phyloP scores from a whole-genome alignment of 2,797 vertebrate species.

The Adrianichthys oophorus region DNA sequence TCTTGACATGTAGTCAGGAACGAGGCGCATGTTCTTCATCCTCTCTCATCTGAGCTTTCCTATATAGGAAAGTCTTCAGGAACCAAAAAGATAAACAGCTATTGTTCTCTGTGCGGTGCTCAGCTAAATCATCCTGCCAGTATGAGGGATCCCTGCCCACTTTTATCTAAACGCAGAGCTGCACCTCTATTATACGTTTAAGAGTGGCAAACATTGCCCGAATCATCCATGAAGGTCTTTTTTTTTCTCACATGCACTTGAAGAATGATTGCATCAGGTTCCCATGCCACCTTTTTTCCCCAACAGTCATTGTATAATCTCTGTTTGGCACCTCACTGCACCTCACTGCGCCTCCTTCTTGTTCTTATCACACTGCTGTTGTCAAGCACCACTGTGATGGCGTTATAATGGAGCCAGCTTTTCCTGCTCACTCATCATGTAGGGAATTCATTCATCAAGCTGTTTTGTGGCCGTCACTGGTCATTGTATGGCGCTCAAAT shows the following conservation, averaged over 20 bases:
- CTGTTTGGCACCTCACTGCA: conserved; percentile 40
- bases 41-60: conserved; percentile 41
- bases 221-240: conserved; percentile 23
- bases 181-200: conserved; percentile 16
- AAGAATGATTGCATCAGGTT: conserved; percentile 36
- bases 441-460: conserved; percentile 56
- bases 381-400: conserved; percentile 48
- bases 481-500: too few relatives aligned
- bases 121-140: conserved; percentile 65
- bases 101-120: conserved; percentile 66
- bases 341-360: conserved; percentile 33
- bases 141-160: conserved; percentile 41
- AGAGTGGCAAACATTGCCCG: conserved; percentile 22
- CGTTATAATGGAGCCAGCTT: conserved; percentile 60
- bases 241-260: conserved; percentile 20
- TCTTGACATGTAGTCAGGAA: conserved; percentile 33
- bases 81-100: conserved; percentile 69
- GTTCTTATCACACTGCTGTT: conserved; percentile 67
- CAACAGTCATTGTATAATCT: conserved; percentile 40
- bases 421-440: conserved; percentile 67
- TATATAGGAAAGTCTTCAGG: conserved; percentile 67
- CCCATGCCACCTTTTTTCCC: conserved; percentile 21
- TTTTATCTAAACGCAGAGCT: conserved; percentile 30
- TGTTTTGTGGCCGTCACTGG: conserved; percentile 46
- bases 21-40: conserved; percentile 54